Evolutionary conservation across 2,888 invertebrate species (phyloP).

Genomic region (Anthrax anthrax): DNA sequence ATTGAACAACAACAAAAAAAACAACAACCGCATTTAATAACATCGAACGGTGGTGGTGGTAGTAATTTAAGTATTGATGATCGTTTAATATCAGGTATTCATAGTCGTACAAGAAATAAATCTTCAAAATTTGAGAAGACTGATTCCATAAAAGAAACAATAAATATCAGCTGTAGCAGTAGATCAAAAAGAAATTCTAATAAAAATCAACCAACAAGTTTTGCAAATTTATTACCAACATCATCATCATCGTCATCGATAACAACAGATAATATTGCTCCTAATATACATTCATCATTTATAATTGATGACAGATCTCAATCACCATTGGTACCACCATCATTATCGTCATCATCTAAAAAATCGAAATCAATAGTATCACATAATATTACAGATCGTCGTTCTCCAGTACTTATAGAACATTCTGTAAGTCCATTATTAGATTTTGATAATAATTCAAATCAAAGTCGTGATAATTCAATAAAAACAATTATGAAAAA

Average conservation of each 20-base stretch:
- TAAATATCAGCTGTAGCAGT: background rate
- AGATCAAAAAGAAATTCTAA: background rate
- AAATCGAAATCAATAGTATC: background rate
- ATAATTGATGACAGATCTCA: conserved; percentile 4
- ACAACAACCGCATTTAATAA: background rate
- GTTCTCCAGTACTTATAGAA: conserved; percentile 2
- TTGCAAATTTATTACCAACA: conserved; percentile 8
- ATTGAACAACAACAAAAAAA: background rate
- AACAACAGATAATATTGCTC: background rate
- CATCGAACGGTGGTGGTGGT: background rate
- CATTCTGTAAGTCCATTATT: conserved; percentile 3
- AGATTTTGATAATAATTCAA: conserved; percentile 4
- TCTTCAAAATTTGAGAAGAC: too few species aligned
- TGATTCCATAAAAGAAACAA: background rate
- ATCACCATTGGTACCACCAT: background rate
- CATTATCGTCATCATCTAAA: background rate
- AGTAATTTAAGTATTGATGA: background rate
- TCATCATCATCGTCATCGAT: too few species aligned
- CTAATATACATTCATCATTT: background rate
- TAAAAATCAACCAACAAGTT: conserved; percentile 8
- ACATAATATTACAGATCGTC: background rate
- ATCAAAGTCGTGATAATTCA: conserved; percentile 2
- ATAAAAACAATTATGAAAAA: background rate
- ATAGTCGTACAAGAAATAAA: background rate
- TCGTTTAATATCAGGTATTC: background rate